phyloP scores from a whole-genome alignment of 2,113 vertebrate species.

The Alaudala cheleensis region DNA sequence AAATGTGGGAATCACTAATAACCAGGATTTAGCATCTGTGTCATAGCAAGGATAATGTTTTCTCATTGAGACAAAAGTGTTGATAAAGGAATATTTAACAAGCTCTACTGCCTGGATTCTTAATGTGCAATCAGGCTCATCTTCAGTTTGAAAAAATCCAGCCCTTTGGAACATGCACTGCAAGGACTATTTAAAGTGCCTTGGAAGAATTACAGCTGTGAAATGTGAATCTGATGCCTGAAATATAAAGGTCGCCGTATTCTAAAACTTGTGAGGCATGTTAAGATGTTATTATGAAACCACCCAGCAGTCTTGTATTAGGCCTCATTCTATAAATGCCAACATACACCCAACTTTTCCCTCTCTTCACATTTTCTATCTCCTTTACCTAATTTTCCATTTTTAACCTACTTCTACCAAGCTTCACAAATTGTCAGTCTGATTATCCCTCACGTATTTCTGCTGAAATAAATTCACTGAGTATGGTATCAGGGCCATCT shows the following conservation, averaged over 20 bases:
- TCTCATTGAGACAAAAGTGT: not conserved
- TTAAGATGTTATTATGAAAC: not conserved
- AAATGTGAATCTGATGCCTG: constrained; percentile 26
- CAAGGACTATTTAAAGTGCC: not conserved
- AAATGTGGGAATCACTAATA: not conserved
- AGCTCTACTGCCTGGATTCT: not conserved
- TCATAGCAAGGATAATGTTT: not conserved
- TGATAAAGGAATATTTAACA: not conserved
- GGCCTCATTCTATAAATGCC: not conserved
- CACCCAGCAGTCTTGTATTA: not conserved
- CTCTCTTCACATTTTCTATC: not conserved
- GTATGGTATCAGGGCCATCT: not conserved
- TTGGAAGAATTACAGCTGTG: constrained; percentile 46
- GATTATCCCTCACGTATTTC: not conserved
- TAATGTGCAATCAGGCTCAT: constrained; percentile 19
- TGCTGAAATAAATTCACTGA: not conserved
- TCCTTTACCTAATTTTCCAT: not conserved
- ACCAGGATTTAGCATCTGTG: not conserved
- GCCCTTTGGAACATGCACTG: not conserved
- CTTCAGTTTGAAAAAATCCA: not conserved
- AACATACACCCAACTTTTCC: not conserved
- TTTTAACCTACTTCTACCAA: constrained; percentile 14
- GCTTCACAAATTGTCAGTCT: not conserved
- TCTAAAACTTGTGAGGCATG: not conserved
- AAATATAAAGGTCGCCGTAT: not conserved